Percentiles rank a stretch among this genome's conserved stretches.
These are phyloP conservation scores for Catocala nupta DNA, from an alignment of 2,888 invertebrate genomes.

Conservation along the genomic window DNA sequence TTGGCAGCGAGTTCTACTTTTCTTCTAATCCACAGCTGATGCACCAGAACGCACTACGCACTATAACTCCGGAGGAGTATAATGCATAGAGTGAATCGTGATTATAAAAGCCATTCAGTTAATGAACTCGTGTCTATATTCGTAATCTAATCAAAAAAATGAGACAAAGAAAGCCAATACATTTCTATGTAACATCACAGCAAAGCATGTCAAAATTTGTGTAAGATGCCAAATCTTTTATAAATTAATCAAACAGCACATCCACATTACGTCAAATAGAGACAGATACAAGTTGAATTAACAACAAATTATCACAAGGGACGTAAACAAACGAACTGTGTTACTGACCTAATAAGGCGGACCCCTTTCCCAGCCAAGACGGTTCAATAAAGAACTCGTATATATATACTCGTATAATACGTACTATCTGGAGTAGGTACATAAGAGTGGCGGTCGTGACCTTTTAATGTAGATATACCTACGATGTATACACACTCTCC, in stretches of 20 bases:
- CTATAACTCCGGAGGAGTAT: too few species aligned
- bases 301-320: slow-evolving; percentile 51
- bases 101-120: too few species aligned
- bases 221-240: background rate
- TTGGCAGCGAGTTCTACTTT: too few species aligned
- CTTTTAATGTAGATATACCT: slow-evolving; percentile 75
- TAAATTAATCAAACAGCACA: background rate
- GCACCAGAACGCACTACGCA: too few species aligned
- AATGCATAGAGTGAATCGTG: too few species aligned
- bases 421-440: slow-evolving; percentile 77
- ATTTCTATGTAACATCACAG: too few species aligned
- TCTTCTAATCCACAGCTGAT: too few species aligned
- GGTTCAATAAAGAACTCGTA: slow-evolving; percentile 86
- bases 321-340: slow-evolving; percentile 81
- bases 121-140: too few species aligned
- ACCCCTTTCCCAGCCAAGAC: slow-evolving; percentile 83
- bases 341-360: slow-evolving; percentile 86
- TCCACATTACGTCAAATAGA: background rate
- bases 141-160: too few species aligned
- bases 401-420: too few species aligned
- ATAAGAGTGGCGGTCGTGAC: slow-evolving; percentile 80
- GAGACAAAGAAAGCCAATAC: too few species aligned
- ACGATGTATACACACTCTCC: slow-evolving; percentile 67
- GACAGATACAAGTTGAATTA: slow-evolving; percentile 18
- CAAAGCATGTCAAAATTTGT: too few species aligned